Base-by-base conservation (phyloP, 2,888 invertebrate species). In the Rhagophthalmus giganteus region DNA sequence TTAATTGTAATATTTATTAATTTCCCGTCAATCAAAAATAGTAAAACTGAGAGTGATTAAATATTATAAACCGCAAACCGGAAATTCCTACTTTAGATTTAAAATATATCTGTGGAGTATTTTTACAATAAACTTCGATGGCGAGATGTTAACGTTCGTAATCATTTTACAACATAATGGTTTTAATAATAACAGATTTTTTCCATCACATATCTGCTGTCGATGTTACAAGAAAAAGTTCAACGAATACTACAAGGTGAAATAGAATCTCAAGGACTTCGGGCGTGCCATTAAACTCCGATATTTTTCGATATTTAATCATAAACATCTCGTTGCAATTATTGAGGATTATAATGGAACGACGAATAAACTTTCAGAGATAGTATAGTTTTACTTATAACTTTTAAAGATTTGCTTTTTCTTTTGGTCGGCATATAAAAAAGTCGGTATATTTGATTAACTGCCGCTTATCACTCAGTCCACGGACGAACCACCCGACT, bases 171-270 rank as follows among this genome's bases (percentile, higher is more conserved):
- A 50, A 31, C 32, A 50, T 50, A 35, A 50, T 50, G 34, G 33
- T 42, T 10, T 32, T 39, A 44, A 31, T 45, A 51, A 51, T 51
- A 51, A 44, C 50, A 15, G 38, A 40, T 45, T 51, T 51, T 49
- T 51, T 51, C 45, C 34, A 40, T 35, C 40, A 33, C 42, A 33
- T 50, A 50, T 44, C 20, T 39, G 31, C 45, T 35, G 40, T 20
- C 30, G 28, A 24, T 39, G 28, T 38, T 47, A 51, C 40, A 51
- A 51, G 51, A 51, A 45, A 51, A 51, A 51, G 51, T 51, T 51
- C 51, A 51, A 51, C 51, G 51, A 51, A 51, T 51, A 51, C 33
- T 51, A 51, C 51, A 51, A 51, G 51, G 51, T 51, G 51, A 51
- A 51, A 40, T 44, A 34, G 32, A 45, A 51, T 40, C 40, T 51